Evolutionary conservation across 2,797 vertebrate species (phyloP).

Genomic region (Bucorvus abyssinicus): DNA sequence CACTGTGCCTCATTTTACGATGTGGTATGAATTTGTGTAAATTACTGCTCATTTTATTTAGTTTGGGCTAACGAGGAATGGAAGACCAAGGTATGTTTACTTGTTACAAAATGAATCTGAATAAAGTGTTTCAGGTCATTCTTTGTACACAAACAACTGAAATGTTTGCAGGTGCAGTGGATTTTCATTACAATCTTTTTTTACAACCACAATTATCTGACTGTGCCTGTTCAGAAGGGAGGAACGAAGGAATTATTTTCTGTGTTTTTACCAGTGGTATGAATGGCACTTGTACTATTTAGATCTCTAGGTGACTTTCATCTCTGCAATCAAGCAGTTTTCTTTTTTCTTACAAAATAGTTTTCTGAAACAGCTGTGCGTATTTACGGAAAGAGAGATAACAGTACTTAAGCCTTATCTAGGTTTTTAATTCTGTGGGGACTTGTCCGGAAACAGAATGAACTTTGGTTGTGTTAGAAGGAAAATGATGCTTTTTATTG

Average conservation of each 20-base stretch:
- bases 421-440: conserved; percentile 30
- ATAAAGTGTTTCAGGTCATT: neutral
- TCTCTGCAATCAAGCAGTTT: neutral
- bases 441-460: neutral
- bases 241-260: neutral
- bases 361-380: conserved; percentile 21
- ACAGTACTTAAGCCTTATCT: neutral
- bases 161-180: neutral
- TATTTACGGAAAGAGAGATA: neutral
- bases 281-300: neutral
- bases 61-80: neutral
- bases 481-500: neutral
- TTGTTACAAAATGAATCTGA: neutral
- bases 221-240: neutral
- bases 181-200: neutral
- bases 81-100: neutral
- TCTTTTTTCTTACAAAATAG: neutral
- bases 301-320: neutral
- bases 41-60: neutral
- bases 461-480: neutral
- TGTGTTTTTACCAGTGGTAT: neutral
- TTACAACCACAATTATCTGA: neutral
- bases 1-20: neutral
- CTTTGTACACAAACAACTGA: neutral
- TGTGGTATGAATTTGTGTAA: neutral